phyloP scores from a whole-genome alignment of 2,113 vertebrate genomes.

The zebrafish (Danio rerio) region GRCz12tu NC_133193.1:5045001-5045500 shows the following conservation, averaged over 20 bases:
- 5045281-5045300: not conserved
- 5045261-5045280: slow-evolving; percentile 5
- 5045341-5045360: slow-evolving; percentile 43
- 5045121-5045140: not conserved
- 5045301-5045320: slow-evolving; percentile 25
- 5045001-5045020: not conserved
- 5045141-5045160: not conserved
- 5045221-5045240: slow-evolving; percentile 13
- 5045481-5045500: slow-evolving; percentile 42
- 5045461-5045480: slow-evolving; percentile 52
- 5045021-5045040: not conserved
- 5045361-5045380: slow-evolving; percentile 43
- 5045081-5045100: not conserved
- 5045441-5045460: slow-evolving; percentile 27
- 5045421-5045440: slow-evolving; percentile 19
- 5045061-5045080: not conserved
- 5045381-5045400: slow-evolving; percentile 43
- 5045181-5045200: slow-evolving; percentile 4
- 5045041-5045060: not conserved
- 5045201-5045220: not conserved
- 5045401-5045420: slow-evolving; percentile 16
- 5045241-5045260: slow-evolving; percentile 28
- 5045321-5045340: slow-evolving; percentile 45
- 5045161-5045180: not conserved
- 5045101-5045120: not conserved